Percentiles rank a stretch among this genome's conserved stretches.
Evolutionary conservation across 2,113 vertebrate species (phyloP).

Genomic region (Corythoichthys intestinalis): DNA sequence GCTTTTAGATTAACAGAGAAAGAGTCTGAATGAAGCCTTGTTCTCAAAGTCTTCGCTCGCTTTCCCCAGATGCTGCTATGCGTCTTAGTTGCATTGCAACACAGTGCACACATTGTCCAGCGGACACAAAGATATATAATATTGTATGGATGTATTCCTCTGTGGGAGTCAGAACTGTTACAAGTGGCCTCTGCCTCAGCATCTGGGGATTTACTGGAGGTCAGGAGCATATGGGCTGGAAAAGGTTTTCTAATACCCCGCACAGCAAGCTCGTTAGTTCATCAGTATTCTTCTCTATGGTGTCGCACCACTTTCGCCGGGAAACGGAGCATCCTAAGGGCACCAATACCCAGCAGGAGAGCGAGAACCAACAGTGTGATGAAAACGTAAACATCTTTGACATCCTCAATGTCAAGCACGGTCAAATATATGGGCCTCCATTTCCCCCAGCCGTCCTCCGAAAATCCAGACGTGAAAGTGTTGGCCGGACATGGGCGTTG

Average conservation of each 20-base stretch:
- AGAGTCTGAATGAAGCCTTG: constrained; percentile 47
- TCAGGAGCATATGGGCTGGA: constrained; percentile 7
- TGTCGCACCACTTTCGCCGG: too few relatives aligned
- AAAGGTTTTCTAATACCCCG: constrained; percentile 1
- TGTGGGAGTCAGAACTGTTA: constrained; percentile 45
- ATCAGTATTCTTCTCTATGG: neutral
- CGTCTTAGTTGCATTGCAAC: constrained; percentile 18
- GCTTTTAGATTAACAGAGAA: constrained; percentile 37
- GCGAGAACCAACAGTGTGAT: too few relatives aligned
- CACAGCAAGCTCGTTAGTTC: constrained; percentile 10
- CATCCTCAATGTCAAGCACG: too few relatives aligned
- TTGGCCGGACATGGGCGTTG: too few relatives aligned
- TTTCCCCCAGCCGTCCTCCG: too few relatives aligned
- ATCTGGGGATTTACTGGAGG: constrained; percentile 20
- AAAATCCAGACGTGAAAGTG: too few relatives aligned
- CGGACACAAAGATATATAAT: constrained; percentile 33
- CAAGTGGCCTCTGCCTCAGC: constrained; percentile 32
- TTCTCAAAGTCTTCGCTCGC: constrained; percentile 23
- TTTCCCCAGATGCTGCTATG: constrained; percentile 24
- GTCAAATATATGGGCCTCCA: too few relatives aligned
- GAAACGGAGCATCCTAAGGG: too few relatives aligned
- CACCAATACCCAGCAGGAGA: too few relatives aligned
- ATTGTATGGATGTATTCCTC: constrained; percentile 43
- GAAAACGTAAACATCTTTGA: too few relatives aligned
- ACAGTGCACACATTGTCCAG: constrained; percentile 41